Base-by-base conservation (phyloP, 2,888 invertebrate genomes). In the Hololepta plana region DNA sequence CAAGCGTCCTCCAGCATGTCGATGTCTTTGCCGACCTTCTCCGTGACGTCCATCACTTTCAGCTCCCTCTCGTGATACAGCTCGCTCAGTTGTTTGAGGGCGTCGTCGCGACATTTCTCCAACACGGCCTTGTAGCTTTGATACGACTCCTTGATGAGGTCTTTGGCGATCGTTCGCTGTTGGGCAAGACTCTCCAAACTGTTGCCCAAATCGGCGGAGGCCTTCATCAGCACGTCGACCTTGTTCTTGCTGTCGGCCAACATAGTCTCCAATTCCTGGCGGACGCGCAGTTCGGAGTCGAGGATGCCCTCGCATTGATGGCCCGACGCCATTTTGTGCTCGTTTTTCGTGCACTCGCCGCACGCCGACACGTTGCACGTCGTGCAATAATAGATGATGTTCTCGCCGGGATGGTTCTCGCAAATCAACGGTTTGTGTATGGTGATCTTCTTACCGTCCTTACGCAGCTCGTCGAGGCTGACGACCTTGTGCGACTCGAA, bases 401-500 rank as follows among this genome's bases (percentile, higher is more conserved):
- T 72, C 57, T 91, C 88, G 30, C 73, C 69, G 19, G 74, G 61
- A 54, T 91, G 91, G 36, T 66, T 62, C 28, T 67, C 64, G 51
- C 91, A 91, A 48, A 76, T 77, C 32, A 91, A 70, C 19, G 88
- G 87, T 53, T 85, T 87, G 47, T 88, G 88, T 38, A 90, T 75
- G 27, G 81, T 76, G 36, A 82, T 63, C 42, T 76, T 75, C 47
- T 80, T 73, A 42, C 74, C 74, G 15, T 60, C 57, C 36, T 76
- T 75, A 43, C 75, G 72, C 48, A 88, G 62, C 39, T 87, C 85
- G 44, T 88, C 88, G 47, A 91, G 74, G 21, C 80, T 75, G 27
- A 88, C 73, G 19, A 90, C 90, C 53, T 79, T 69, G 53, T 95
- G 93, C 44, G 84, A 85, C 55, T 93, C 91, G 51, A 95, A 95